Base-by-base conservation (phyloP, 2,888 invertebrate species). In the Synanthedon vespiformis region DNA sequence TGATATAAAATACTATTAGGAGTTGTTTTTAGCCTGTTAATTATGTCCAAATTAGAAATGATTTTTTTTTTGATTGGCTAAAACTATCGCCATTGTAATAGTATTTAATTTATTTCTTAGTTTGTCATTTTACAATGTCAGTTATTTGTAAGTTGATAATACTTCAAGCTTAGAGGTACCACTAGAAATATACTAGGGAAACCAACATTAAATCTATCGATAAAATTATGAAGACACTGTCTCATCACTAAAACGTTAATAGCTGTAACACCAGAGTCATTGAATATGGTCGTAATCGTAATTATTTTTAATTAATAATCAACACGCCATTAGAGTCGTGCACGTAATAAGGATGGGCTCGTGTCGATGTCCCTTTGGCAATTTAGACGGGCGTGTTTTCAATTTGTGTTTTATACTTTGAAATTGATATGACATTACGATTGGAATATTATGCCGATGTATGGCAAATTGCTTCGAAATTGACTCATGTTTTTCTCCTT, bases 231-330 rank as follows among this genome's bases (percentile, higher is more conserved):
- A 22, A 12, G 51, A 1, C 44, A 44, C 12, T 8, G 40, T 48
- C 67, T 58, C 77, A 70, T 60, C 80, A 63, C 83, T 78, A 77
- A 59, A 67, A 64, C 64, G 79, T 85, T 87, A 85, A 86, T 83
- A 78, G 76, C 79, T 73, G 77, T 81, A 86, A 86, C 86, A 85
- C 86, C 84, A 86, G 76, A 82, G 86, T 86, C 86, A 86, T 86
- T 87, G 86, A 86, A 86, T 84, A 83, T 77, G 86, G 80, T 84
- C 86, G 83, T 86, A 87, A 87, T 87, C 80, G 80, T 86, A 84
- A 87, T 86, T 86, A 87, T 86, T 87, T 86, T 87, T 87, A 87
- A 87, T 87, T 86, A 86, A 85, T 87, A 86, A 86, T 82, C 86
- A 86, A 85, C 80, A 78, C 84, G 83, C 78, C 77, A 83, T 84